Conservation (phyloP, 2,797 vertebrate species). For the Eulemur mongoz region DNA sequence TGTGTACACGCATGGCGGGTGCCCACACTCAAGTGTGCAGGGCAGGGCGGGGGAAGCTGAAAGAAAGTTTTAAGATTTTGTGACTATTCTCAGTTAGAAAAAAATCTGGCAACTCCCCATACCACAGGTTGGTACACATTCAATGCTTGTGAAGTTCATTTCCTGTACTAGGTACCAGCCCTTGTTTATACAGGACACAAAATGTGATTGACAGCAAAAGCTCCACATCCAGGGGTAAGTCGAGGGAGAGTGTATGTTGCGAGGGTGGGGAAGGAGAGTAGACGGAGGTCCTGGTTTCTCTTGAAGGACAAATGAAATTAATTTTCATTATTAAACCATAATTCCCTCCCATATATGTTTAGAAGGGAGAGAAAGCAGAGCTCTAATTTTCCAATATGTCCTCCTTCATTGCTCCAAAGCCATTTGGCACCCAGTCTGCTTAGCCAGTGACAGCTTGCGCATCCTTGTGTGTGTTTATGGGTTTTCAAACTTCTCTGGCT, state of each 20-base stretch:
- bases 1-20: fast-evolving
- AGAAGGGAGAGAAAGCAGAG: neutral
- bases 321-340: neutral
- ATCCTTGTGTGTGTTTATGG: neutral
- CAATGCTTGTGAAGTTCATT: constrained; percentile 22
- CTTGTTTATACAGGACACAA: constrained; percentile 59
- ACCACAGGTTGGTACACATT: constrained; percentile 55
- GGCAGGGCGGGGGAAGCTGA: neutral
- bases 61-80: constrained; percentile 25
- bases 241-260: neutral
- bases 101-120: constrained; percentile 52
- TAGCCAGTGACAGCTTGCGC: neutral
- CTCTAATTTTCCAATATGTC: neutral
- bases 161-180: constrained; percentile 62
- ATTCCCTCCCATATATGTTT: neutral
- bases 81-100: constrained; percentile 53
- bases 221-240: neutral
- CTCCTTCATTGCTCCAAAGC: neutral
- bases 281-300: neutral
- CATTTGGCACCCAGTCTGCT: neutral
- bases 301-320: constrained; percentile 27
- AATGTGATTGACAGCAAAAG: constrained; percentile 22
- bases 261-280: neutral
- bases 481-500: neutral
- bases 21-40: neutral